Evolutionary conservation across 2,888 invertebrate genomes (phyloP), one percentile per base, ranked within the genome.

Genomic region (Eilema griseolum): DNA sequence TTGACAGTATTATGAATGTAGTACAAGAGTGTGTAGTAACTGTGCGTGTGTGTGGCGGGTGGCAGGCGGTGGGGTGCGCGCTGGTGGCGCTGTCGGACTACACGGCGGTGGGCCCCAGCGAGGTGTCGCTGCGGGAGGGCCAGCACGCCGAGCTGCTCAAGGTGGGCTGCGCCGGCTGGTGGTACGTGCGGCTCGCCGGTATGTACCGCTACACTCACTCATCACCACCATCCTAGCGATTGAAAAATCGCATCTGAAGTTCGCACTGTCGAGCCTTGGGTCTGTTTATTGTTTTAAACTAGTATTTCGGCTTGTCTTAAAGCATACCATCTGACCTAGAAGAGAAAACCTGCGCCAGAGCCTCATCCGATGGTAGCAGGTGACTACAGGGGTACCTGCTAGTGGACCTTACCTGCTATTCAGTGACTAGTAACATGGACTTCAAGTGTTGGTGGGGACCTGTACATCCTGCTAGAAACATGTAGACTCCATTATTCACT

Each of bases 91-190:
- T 99, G 87, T 98, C 99, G 76, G 99, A 99, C 96, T 99, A 99
- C 96, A 97, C 97, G 90, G 98, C 98, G 75, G 97, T 98, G 93
- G 98, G 98, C 82, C 97, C 97, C 82, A 98, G 98, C 80, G 99
- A 99, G 95, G 97, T 99, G 80, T 97, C 98, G 78, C 97, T 99
- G 95, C 96, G 97, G 73, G 99, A 99, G 95, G 98, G 99, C 28
- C 99, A 99, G 94, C 96, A 97, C 84, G 97, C 99, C 82, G 98
- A 98, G 90, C 96, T 99, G 82, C 96, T 98, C 82, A 98, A 98
- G 94, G 97, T 98, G 83, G 99, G 99, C 89, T 98, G 98, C 94
- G 98, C 98, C 82, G 99, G 99, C 82, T 99, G 99, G 99, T 99
- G 99, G 99, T 98, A 98, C 96, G 98, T 99, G 88, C 97, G 98